These are phyloP conservation scores for Dolichallabes microphthalmus DNA, from an alignment of 2,113 vertebrate genomes.

Conservation along the genomic window DNA sequence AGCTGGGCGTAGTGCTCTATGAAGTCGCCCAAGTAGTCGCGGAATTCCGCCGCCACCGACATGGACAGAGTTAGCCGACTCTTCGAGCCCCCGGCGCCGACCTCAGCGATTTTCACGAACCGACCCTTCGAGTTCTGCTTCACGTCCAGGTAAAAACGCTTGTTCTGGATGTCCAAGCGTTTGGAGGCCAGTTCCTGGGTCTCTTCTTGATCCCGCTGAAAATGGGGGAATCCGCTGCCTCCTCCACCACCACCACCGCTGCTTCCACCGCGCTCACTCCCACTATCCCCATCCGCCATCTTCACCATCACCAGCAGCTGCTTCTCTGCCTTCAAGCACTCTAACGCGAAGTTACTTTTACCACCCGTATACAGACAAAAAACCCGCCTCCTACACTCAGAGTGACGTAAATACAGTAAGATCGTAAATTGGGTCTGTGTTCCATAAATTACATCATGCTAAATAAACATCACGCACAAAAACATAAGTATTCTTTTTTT, in stretches of 20 bases:
- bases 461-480: background rate
- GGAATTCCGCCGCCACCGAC: constrained; percentile 92
- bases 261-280: constrained; percentile 81
- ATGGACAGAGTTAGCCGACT: constrained; percentile 93
- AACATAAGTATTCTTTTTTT: background rate
- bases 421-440: background rate
- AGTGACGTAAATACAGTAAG: background rate
- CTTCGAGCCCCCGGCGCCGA: constrained; percentile 90
- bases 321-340: constrained; percentile 59
- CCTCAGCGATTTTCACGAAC: constrained; percentile 97
- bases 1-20: constrained; percentile 93
- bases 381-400: constrained; percentile 43
- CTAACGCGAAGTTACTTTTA: constrained; percentile 36
- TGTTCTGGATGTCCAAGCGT: constrained; percentile 89
- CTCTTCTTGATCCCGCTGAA: constrained; percentile 83
- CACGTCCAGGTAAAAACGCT: constrained; percentile 88
- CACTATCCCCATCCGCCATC: constrained; percentile 93
- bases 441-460: too few species aligned
- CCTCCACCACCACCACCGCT: constrained; percentile 66
- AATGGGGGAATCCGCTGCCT: constrained; percentile 73
- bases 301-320: constrained; percentile 79
- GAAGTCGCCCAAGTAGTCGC: constrained; percentile 89
- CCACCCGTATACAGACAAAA: constrained; percentile 44
- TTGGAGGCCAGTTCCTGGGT: constrained; percentile 89
- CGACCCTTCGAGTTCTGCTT: constrained; percentile 91